Percentiles rank a stretch among this genome's conserved stretches.
Conservation (phyloP, 1,140 invertebrate species). For the Cyphomyrmex costatus region DNA sequence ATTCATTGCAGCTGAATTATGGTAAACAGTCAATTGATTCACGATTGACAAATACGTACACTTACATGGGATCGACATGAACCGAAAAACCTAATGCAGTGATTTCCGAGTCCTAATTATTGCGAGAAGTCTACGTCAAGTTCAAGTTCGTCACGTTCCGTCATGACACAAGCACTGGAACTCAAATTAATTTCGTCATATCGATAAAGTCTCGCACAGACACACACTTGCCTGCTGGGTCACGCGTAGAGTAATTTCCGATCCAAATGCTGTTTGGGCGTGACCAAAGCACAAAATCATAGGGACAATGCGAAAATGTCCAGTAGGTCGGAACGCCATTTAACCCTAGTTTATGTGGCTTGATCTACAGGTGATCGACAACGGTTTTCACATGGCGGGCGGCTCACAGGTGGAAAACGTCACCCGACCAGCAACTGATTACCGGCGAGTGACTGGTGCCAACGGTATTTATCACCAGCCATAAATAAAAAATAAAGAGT, state of each 20-base stretch:
- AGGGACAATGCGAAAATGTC: slow-evolving; percentile 84
- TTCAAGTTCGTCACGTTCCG: slow-evolving; percentile 81
- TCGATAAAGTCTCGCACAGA: slow-evolving; percentile 83
- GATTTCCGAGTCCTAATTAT: slow-evolving; percentile 78
- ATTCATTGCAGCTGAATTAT: slow-evolving; percentile 82
- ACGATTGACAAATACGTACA: slow-evolving; percentile 77
- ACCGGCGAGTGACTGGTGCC: slow-evolving; percentile 86
- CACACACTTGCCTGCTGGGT: slow-evolving; percentile 85
- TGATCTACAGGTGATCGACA: slow-evolving; percentile 87
- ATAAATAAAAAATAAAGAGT: slow-evolving; percentile 82
- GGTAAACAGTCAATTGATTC: slow-evolving; percentile 78
- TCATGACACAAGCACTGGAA: slow-evolving; percentile 84
- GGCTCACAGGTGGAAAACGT: slow-evolving; percentile 84
- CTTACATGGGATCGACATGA: slow-evolving; percentile 78
- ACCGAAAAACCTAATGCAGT: slow-evolving; percentile 74
- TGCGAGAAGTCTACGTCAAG: slow-evolving; percentile 81
- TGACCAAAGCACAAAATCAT: slow-evolving; percentile 86
- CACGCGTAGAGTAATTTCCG: slow-evolving; percentile 85
- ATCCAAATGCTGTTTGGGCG: slow-evolving; percentile 83
- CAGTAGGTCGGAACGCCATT: slow-evolving; percentile 85
- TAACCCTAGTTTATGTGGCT: slow-evolving; percentile 87
- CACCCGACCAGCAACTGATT: slow-evolving; percentile 85
- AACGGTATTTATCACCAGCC: slow-evolving; percentile 88
- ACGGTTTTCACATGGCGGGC: slow-evolving; percentile 83
- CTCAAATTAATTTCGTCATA: slow-evolving; percentile 83